These are phyloP conservation scores for Nylanderia fulva DNA, from an alignment of 1,140 invertebrate genomes.

Conservation along the genomic window DNA sequence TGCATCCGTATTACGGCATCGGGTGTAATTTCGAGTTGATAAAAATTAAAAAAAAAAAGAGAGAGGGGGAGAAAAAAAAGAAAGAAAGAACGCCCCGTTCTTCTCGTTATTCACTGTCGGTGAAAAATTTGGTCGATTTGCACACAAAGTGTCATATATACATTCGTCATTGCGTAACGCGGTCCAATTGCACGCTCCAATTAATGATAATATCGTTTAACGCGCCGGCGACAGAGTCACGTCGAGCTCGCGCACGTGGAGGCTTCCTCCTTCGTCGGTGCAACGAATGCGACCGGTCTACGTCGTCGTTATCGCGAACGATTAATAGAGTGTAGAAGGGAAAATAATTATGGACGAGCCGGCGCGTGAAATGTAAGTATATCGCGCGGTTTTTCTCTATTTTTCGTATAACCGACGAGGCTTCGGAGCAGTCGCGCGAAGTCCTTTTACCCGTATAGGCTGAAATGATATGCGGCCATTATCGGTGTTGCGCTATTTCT, in stretches of 20 bases:
- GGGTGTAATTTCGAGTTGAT: slow-evolving; percentile 28
- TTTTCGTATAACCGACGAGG: slow-evolving; percentile 52
- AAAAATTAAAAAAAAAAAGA: background rate
- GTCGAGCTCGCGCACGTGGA: slow-evolving; percentile 18
- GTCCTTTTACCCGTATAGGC: slow-evolving; percentile 77
- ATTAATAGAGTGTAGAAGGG: slow-evolving; percentile 14
- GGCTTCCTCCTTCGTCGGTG: background rate
- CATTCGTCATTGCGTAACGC: slow-evolving; percentile 31
- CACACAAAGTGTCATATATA: slow-evolving; percentile 16
- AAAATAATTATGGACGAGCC: slow-evolving; percentile 34
- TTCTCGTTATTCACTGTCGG: slow-evolving; percentile 6
- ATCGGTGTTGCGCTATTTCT: slow-evolving; percentile 76
- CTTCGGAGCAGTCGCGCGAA: slow-evolving; percentile 37
- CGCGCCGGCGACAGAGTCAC: slow-evolving; percentile 2
- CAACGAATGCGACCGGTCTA: background rate
- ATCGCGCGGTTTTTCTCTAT: background rate
- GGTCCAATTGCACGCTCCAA: slow-evolving; percentile 57
- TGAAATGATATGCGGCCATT: slow-evolving; percentile 77
- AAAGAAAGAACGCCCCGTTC: background rate
- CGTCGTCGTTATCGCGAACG: slow-evolving; percentile 21
- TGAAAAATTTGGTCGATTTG: slow-evolving; percentile 25
- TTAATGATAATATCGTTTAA: slow-evolving; percentile 61
- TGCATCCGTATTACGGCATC: slow-evolving; percentile 14
- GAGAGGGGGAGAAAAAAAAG: too few species aligned
- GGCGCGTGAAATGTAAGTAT: background rate